phyloP scores from a whole-genome alignment of 2,113 vertebrate species.

The Hippocampus barbouri region DNA sequence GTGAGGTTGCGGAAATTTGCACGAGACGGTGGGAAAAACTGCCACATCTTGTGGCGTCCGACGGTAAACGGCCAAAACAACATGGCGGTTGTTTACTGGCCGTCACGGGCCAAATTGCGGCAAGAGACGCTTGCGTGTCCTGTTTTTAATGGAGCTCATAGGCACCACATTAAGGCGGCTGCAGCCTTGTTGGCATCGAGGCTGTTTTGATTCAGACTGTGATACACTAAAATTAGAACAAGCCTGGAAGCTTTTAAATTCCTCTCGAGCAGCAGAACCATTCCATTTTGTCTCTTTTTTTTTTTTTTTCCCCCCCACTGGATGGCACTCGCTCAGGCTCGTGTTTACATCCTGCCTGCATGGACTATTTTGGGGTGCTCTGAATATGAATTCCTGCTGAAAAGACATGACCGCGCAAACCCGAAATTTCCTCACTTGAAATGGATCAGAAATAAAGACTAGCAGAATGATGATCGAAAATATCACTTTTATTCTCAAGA shows the following conservation, averaged over 20 bases:
- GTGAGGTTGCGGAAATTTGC: neutral
- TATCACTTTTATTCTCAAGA: no score
- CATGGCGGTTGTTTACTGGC: constrained; percentile 2
- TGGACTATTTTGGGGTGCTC: neutral
- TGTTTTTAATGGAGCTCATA: neutral
- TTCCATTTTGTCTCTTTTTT: constrained; percentile 24
- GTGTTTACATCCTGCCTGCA: neutral
- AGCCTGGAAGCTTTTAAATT: constrained; percentile 19
- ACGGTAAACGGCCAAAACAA: no score
- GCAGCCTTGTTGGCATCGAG: neutral
- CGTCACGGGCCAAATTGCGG: neutral
- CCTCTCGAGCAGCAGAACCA: constrained; percentile 12
- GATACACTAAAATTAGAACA: constrained; percentile 31
- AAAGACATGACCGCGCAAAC: neutral
- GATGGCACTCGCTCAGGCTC: constrained; percentile 39
- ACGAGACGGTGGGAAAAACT: neutral
- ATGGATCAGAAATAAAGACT: neutral
- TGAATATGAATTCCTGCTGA: neutral
- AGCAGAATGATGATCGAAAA: no score
- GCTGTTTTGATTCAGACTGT: constrained; percentile 17
- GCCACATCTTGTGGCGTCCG: neutral
- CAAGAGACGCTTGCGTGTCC: neutral
- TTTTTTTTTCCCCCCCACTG: constrained; percentile 28
- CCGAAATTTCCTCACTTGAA: no score
- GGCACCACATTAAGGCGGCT: neutral